Conservation (phyloP, 2,888 invertebrate genomes). For the Schizaphis graminum region DNA sequence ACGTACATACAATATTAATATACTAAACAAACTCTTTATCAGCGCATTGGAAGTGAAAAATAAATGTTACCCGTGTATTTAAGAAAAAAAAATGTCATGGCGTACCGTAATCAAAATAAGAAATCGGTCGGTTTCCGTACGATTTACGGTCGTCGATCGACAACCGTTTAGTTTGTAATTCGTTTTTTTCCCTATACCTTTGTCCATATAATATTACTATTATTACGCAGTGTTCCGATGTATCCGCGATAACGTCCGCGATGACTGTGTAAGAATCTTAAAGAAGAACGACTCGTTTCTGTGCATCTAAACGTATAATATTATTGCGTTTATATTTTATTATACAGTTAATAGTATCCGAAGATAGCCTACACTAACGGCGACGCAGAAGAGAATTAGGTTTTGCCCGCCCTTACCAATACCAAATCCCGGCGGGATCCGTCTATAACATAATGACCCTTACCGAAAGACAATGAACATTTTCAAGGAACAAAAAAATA, state of each 20-base stretch:
- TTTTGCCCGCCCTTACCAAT: neutral
- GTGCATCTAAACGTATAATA: neutral
- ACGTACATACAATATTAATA: neutral
- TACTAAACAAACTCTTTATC: neutral
- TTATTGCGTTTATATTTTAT: neutral
- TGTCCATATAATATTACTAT: neutral
- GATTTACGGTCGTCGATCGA: conserved; percentile 50
- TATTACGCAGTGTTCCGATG: neutral
- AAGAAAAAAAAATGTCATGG: neutral
- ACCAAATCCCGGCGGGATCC: neutral
- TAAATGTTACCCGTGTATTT: neutral
- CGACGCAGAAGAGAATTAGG: neutral
- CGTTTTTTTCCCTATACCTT: neutral
- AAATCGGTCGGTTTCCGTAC: conserved; percentile 29
- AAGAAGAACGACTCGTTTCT: conserved; percentile 38
- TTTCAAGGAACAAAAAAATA: conserved; percentile 8
- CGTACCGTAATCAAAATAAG: conserved; percentile 41
- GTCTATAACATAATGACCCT: conserved; percentile 32
- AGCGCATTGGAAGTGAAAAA: neutral
- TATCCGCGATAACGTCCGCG: conserved; percentile 44
- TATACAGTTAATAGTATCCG: neutral
- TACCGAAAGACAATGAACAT: neutral
- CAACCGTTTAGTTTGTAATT: conserved; percentile 45
- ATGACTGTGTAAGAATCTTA: conserved; percentile 29
- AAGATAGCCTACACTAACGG: neutral